Evolutionary conservation across 2,797 vertebrate genomes (phyloP).

Genomic region (Potorous gilbertii): DNA sequence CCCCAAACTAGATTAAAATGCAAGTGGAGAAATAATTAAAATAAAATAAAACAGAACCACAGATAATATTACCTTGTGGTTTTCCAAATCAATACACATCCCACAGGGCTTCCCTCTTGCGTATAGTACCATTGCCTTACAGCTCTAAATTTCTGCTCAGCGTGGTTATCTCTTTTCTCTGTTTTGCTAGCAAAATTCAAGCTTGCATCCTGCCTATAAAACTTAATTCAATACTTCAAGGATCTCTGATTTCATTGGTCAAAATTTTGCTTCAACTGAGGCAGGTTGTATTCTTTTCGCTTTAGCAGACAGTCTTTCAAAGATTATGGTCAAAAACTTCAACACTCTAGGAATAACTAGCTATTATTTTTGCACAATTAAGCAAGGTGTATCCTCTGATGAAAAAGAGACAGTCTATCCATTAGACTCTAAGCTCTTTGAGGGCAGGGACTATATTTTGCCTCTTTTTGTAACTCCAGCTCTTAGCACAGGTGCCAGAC

Average conservation of each 20-base stretch:
- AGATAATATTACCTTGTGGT: background rate
- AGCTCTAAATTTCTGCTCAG: background rate
- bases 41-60: background rate
- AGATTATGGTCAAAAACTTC: background rate
- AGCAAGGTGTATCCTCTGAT: background rate
- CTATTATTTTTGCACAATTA: background rate
- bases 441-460: background rate
- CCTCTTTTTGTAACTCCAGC: background rate
- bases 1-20: background rate
- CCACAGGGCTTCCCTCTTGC: background rate
- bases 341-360: background rate
- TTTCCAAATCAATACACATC: background rate
- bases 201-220: background rate
- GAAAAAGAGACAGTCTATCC: background rate
- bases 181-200: too few relatives aligned
- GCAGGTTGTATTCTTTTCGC: background rate
- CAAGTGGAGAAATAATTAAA: background rate
- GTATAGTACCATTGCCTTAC: background rate
- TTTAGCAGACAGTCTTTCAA: background rate
- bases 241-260: background rate
- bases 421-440: background rate
- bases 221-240: background rate
- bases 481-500: background rate
- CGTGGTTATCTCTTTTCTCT: background rate
- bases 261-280: background rate